Conservation (phyloP, 1,140 invertebrate species). For the Micrasema minimum region DNA sequence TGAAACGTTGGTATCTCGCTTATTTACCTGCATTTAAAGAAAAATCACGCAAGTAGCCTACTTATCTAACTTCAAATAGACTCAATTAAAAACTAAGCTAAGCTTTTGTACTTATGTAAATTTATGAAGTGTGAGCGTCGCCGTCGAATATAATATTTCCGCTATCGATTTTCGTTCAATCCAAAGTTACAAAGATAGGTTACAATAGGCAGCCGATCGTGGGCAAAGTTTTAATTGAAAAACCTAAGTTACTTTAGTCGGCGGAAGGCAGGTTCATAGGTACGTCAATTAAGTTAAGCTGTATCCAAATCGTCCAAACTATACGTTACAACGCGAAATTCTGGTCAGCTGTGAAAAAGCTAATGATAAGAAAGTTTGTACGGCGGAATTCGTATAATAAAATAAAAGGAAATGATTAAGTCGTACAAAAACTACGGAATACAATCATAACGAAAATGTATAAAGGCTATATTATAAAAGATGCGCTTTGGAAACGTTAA, state of each 20-base stretch:
- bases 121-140: too few relatives aligned
- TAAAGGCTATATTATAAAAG: neutral
- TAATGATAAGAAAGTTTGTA: neutral
- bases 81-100: too few relatives aligned
- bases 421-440: neutral
- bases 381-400: neutral
- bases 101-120: too few relatives aligned
- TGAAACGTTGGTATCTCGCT: too few relatives aligned
- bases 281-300: conserved; percentile 44
- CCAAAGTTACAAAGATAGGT: conserved; percentile 19
- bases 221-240: conserved; percentile 48
- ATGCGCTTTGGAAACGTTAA: conserved; percentile 18
- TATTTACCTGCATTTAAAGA: too few relatives aligned
- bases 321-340: conserved; percentile 5
- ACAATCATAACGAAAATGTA: neutral
- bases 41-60: too few relatives aligned
- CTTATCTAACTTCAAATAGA: too few relatives aligned
- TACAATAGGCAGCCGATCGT: conserved; percentile 22
- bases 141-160: too few relatives aligned
- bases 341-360: neutral
- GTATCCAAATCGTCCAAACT: conserved; percentile 22
- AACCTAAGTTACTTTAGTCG: conserved; percentile 34
- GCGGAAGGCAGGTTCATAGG: conserved; percentile 38
- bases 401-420: too few relatives aligned
- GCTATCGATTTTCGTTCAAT: too few relatives aligned